Conservation (phyloP, 2,797 vertebrate genomes). For the Chloroceryle amazona region DNA sequence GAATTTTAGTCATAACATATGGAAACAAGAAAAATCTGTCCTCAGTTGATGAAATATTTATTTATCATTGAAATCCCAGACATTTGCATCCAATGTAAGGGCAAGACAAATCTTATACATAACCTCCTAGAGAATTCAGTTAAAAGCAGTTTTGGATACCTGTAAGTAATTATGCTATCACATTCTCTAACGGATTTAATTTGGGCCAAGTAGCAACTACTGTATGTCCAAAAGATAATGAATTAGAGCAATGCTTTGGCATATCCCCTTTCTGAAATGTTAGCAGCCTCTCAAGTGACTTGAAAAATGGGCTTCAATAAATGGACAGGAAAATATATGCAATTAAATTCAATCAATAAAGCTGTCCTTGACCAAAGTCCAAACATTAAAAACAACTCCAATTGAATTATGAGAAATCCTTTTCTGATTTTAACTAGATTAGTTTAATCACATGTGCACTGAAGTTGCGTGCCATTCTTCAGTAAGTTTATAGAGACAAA, state of each 20-base stretch:
- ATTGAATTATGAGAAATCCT: constrained; percentile 81
- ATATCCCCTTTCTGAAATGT: constrained; percentile 84
- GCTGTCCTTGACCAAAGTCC: constrained; percentile 81
- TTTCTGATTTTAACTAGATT: constrained; percentile 80
- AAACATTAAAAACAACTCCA: constrained; percentile 79
- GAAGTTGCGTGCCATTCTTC: constrained; percentile 31
- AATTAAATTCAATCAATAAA: constrained; percentile 83
- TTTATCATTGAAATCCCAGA: constrained; percentile 64
- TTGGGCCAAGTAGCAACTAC: constrained; percentile 79
- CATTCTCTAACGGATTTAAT: constrained; percentile 83
- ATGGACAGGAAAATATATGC: constrained; percentile 82
- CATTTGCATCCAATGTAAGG: constrained; percentile 48
- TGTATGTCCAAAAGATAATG: constrained; percentile 83
- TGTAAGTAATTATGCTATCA: constrained; percentile 84
- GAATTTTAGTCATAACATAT: constrained; percentile 34
- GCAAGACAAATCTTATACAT: constrained; percentile 55
- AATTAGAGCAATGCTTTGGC: constrained; percentile 84
- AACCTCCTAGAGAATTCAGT: constrained; percentile 73
- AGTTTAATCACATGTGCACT: constrained; percentile 67
- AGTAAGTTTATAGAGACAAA: constrained; percentile 51
- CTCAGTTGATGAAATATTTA: constrained; percentile 58
- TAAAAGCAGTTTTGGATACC: constrained; percentile 79
- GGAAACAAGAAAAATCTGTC: constrained; percentile 51
- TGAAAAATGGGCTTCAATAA: constrained; percentile 80
- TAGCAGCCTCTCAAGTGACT: constrained; percentile 81